Evolutionary conservation across 2,113 vertebrate genomes (phyloP).

Genomic region (Candoia aspera): DNA sequence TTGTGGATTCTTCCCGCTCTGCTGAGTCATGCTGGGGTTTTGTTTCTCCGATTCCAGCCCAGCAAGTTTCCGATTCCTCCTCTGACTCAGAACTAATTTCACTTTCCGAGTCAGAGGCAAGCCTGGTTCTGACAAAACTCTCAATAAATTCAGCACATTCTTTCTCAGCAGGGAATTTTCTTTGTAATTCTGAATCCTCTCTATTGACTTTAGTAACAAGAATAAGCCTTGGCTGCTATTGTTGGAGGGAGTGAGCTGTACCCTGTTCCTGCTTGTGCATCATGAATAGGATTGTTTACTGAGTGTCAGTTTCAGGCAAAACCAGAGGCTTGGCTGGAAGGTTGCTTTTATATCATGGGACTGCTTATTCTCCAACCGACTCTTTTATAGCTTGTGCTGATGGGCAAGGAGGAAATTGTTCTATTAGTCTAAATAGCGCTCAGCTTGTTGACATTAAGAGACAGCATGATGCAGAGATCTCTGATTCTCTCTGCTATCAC

Average conservation of each 20-base stretch:
- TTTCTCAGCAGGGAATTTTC: neutral
- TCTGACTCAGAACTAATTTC: too few species aligned
- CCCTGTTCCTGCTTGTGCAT: constrained; percentile 27
- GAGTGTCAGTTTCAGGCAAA: constrained; percentile 21
- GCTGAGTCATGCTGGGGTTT: too few species aligned
- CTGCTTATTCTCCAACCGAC: neutral
- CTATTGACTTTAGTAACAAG: neutral
- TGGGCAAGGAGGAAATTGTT: constrained; percentile 25
- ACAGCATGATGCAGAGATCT: neutral
- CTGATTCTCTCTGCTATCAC: neutral
- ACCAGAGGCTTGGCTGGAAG: constrained; percentile 22
- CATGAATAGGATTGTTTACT: constrained; percentile 19
- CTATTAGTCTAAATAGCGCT: neutral
- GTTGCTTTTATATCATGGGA: constrained; percentile 17
- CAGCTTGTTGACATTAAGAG: neutral
- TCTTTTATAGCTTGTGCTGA: constrained; percentile 29
- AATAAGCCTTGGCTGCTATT: neutral
- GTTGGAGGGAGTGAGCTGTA: rapidly evolving
- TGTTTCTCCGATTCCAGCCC: too few species aligned
- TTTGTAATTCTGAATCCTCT: neutral
- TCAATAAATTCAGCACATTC: neutral
- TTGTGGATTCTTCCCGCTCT: too few species aligned
- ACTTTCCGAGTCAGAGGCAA: too few species aligned
- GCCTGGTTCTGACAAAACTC: too few species aligned
- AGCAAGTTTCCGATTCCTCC: too few species aligned